phyloP scores from a whole-genome alignment of 2,797 vertebrate genomes.

The Rhabdophis nuchalis region DNA sequence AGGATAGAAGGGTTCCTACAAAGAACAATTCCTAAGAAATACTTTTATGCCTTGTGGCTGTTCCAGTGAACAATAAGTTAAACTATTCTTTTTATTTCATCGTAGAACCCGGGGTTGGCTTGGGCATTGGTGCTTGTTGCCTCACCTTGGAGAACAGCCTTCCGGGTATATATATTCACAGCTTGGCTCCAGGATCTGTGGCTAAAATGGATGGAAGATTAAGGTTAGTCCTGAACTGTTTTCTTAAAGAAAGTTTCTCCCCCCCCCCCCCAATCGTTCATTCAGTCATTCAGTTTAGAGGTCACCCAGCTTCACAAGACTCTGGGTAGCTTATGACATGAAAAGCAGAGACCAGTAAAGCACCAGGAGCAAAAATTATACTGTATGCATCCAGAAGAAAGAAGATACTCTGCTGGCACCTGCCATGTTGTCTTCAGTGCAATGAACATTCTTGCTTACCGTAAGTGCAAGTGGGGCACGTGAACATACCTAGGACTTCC shows the following conservation, averaged over 20 bases:
- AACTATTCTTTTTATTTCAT: slow-evolving; percentile 36
- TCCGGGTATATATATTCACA: slow-evolving; percentile 94
- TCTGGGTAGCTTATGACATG: neutral
- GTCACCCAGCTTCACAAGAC: neutral
- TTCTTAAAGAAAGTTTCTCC: too few relatives aligned
- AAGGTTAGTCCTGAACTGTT: slow-evolving; percentile 73
- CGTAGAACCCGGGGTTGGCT: slow-evolving; percentile 86
- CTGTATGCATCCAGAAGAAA: neutral
- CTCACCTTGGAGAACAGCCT: slow-evolving; percentile 84
- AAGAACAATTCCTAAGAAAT: slow-evolving; percentile 47
- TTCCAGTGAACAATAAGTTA: slow-evolving; percentile 12
- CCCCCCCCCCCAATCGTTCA: neutral
- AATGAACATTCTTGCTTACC: neutral
- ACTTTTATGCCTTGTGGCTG: slow-evolving; percentile 37
- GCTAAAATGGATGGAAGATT: slow-evolving; percentile 94
- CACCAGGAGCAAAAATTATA: neutral
- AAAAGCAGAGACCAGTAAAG: neutral
- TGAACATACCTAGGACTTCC: neutral
- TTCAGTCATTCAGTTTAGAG: neutral
- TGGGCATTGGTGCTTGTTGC: slow-evolving; percentile 92
- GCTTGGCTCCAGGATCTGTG: slow-evolving; percentile 89
- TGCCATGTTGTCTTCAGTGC: neutral
- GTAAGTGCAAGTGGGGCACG: neutral
- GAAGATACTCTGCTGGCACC: neutral
- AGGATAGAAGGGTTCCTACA: neutral